Evolutionary conservation across 2,797 vertebrate species (phyloP).

Genomic region (Siniperca undulata): DNA sequence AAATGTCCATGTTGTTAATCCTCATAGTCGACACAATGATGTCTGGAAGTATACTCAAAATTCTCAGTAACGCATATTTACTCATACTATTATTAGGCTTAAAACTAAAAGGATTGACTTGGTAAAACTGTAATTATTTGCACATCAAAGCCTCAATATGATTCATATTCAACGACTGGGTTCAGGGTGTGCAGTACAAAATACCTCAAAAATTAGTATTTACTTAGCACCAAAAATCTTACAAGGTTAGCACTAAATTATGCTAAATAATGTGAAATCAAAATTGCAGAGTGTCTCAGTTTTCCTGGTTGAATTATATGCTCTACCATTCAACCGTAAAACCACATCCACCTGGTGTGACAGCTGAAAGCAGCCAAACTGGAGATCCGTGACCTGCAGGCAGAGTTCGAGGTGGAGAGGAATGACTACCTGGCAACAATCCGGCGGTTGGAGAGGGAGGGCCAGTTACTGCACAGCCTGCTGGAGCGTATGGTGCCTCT

Average conservation of each 20-base stretch:
- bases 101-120: not conserved
- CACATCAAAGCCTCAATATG: not conserved
- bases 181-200: not conserved
- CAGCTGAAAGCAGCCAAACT: conserved; percentile 90
- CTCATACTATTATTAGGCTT: not conserved
- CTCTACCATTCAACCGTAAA: not conserved
- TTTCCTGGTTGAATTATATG: not conserved
- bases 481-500: conserved; percentile 89
- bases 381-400: conserved; percentile 92
- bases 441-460: conserved; percentile 87
- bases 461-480: conserved; percentile 87
- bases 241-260: not conserved
- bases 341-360: not conserved
- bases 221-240: not conserved
- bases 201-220: not conserved
- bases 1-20: not conserved
- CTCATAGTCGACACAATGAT: not conserved
- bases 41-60: not conserved
- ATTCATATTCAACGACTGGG: not conserved
- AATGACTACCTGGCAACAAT: conserved; percentile 90
- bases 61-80: not conserved
- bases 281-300: not conserved
- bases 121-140: too few species aligned
- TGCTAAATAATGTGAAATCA: not conserved
- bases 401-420: conserved; percentile 91